Base-by-base conservation (phyloP, 2,113 vertebrate genomes). In the Epinephelus moara region DNA sequence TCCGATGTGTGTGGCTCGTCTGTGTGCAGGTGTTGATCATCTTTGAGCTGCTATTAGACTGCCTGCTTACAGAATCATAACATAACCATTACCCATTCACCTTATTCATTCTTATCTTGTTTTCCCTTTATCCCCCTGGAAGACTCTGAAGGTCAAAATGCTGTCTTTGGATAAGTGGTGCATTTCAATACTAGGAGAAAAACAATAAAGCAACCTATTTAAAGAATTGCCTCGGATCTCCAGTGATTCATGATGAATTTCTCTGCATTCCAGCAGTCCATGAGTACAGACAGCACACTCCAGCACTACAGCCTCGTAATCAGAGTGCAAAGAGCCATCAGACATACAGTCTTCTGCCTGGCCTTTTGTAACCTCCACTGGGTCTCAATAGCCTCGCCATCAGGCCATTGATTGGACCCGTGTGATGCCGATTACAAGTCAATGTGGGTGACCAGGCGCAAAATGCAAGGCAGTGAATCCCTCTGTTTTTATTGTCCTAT, bases 401-500 rank as follows among this genome's bases (percentile, higher is more conserved):
- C 62, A 82, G 68, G 70, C 15, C 75, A 89, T 81, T 90, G 93
- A 91, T 88, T 86, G 84, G 62, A 50, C 25, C 49, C 0, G 1
- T 75, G 60, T 76, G 78, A 89, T 42, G 33, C 56, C 66, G 23
- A 86, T 82, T 88, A 79, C 60, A 79, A 89, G 77, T 90, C 81
- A 85, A 82, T 74, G 52, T 67, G 77, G 52, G 75, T 72, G 78
- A 86, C 85, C 42, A 84, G 66, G 87, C 53, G 19, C 67, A 81
- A 89, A 91, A 86, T 75, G 64, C 52, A 56, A 62, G 57, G 49
- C 63, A 71, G 60, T 86, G 57, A 89, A 89, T 86, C 59, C 52
- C 50, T 86, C 45, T 60, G 37, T 53, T 86, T 94, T 89, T 87
- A 93, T 78, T 84, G 87, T 63, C 88, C 75, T 47, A 37, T 33